Percentiles rank a stretch among this genome's conserved stretches.
These are phyloP conservation scores for Muschampia plurimacula DNA, from an alignment of 2,888 invertebrate species.

Conservation along the genomic window DNA sequence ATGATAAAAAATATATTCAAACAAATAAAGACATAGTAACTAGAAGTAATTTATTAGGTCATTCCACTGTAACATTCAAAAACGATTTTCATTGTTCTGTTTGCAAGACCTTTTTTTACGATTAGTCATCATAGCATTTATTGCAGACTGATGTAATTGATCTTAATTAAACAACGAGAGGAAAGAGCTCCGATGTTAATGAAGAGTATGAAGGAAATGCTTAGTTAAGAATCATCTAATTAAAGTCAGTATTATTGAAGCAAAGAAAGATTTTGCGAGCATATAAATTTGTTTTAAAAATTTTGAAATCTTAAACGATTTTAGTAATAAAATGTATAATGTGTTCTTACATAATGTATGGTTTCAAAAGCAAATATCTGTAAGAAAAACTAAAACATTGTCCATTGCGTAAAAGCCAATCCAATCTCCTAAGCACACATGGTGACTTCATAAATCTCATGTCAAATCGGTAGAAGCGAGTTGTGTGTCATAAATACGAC, in stretches of 20 bases:
- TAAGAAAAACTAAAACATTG: slow-evolving; percentile 17
- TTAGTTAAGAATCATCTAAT: slow-evolving; percentile 33
- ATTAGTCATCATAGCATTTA: slow-evolving; percentile 35
- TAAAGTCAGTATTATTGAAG: slow-evolving; percentile 44
- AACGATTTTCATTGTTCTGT: slow-evolving; percentile 44
- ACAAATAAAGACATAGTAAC: background rate
- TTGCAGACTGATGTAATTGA: slow-evolving; percentile 53
- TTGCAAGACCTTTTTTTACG: slow-evolving; percentile 37
- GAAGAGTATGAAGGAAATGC: slow-evolving; percentile 37
- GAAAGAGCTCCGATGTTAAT: slow-evolving; percentile 43
- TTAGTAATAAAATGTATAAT: no score
- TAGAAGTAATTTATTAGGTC: background rate
- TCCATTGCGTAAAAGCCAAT: slow-evolving; percentile 70
- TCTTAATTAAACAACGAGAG: slow-evolving; percentile 63
- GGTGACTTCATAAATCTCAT: slow-evolving; percentile 81
- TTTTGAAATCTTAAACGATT: no score
- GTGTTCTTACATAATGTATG: no score
- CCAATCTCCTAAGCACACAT: slow-evolving; percentile 77
- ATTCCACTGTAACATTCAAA: background rate
- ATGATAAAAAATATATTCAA: background rate
- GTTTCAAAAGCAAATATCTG: background rate
- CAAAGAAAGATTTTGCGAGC: slow-evolving; percentile 28
- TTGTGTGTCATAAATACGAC: slow-evolving; percentile 78
- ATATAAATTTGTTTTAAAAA: no score
- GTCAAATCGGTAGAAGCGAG: slow-evolving; percentile 71